A percentile compares a stretch with the other conserved stretches of the same genome.
Evolutionary conservation across 2,797 vertebrate species (phyloP).

Genomic region (Sebastes taczanowskii): DNA sequence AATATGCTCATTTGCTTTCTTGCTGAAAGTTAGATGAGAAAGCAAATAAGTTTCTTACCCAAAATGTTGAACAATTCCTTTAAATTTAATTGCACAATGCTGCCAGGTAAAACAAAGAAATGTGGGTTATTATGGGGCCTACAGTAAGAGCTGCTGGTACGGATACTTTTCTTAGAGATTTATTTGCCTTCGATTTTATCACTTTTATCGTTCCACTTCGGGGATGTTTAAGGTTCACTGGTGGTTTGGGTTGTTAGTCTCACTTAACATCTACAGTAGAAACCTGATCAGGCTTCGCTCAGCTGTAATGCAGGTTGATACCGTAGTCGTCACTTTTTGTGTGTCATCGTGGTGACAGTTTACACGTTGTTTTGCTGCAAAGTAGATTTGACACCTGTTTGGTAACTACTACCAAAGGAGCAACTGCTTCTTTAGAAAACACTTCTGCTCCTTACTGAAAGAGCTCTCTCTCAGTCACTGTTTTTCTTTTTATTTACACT

Average conservation of each 20-base stretch:
- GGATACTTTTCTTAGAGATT: neutral
- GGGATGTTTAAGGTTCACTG: conserved; percentile 26
- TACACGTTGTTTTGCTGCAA: conserved; percentile 7
- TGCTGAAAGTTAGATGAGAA: neutral
- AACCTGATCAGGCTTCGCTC: neutral
- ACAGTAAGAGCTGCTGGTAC: neutral
- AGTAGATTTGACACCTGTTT: conserved; percentile 19
- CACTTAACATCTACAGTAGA: neutral
- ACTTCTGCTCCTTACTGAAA: conserved; percentile 1
- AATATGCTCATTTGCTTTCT: neutral
- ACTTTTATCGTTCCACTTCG: neutral
- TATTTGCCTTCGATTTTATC: conserved; percentile 19
- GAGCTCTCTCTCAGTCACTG: neutral
- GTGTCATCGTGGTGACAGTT: neutral
- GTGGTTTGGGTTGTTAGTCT: conserved; percentile 10
- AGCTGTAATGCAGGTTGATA: neutral
- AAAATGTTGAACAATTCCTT: conserved; percentile 2
- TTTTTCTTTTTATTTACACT: neutral
- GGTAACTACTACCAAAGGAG: conserved; percentile 15
- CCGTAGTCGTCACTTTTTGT: neutral
- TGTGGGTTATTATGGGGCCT: neutral
- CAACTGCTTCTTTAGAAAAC: neutral
- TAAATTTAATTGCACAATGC: neutral
- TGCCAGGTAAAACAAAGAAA: neutral
- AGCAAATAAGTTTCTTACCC: neutral